Evolutionary conservation across 1,140 invertebrate genomes (phyloP).

Genomic region (Zaprionus vittiger): DNA sequence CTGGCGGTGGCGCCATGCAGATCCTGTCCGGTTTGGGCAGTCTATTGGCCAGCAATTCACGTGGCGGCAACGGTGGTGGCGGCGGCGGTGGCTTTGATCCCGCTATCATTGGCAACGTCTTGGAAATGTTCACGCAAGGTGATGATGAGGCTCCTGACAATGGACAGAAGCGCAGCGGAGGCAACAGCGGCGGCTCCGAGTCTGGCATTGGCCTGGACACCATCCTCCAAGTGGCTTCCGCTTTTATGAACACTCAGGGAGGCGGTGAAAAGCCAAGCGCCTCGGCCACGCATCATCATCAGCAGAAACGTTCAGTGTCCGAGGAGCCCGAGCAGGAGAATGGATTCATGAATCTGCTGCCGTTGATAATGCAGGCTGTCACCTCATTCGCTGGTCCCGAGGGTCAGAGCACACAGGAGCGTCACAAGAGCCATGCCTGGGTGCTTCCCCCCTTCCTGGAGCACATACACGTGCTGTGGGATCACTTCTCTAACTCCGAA

Average conservation of each 20-base stretch:
- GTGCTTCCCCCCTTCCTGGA: slow-evolving; percentile 91
- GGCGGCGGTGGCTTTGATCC: slow-evolving; percentile 84
- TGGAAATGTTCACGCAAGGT: slow-evolving; percentile 84
- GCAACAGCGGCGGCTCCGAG: slow-evolving; percentile 38
- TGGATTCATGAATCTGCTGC: slow-evolving; percentile 88
- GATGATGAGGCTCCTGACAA: slow-evolving; percentile 67
- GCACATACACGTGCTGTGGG: slow-evolving; percentile 90
- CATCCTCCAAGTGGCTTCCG: slow-evolving; percentile 87
- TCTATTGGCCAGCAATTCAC: slow-evolving; percentile 72
- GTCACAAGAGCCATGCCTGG: slow-evolving; percentile 89
- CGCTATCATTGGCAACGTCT: slow-evolving; percentile 84
- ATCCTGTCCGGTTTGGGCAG: slow-evolving; percentile 84
- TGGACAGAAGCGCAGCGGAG: slow-evolving; percentile 47
- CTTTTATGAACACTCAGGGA: slow-evolving; percentile 85
- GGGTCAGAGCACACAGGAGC: slow-evolving; percentile 85
- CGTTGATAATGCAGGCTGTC: slow-evolving; percentile 87
- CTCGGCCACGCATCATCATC: slow-evolving; percentile 49
- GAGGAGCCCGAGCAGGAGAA: slow-evolving; percentile 76
- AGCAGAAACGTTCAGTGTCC: slow-evolving; percentile 58
- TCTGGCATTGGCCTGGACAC: slow-evolving; percentile 85
- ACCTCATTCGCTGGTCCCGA: slow-evolving; percentile 85
- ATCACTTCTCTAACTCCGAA: slow-evolving; percentile 91
- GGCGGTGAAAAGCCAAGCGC: slow-evolving; percentile 33
- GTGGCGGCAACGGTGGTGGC: slow-evolving; percentile 49
- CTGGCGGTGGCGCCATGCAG: slow-evolving; percentile 78